Evolutionary conservation across 1,140 invertebrate species (phyloP).

Genomic region (Drosophila varians): DNA sequence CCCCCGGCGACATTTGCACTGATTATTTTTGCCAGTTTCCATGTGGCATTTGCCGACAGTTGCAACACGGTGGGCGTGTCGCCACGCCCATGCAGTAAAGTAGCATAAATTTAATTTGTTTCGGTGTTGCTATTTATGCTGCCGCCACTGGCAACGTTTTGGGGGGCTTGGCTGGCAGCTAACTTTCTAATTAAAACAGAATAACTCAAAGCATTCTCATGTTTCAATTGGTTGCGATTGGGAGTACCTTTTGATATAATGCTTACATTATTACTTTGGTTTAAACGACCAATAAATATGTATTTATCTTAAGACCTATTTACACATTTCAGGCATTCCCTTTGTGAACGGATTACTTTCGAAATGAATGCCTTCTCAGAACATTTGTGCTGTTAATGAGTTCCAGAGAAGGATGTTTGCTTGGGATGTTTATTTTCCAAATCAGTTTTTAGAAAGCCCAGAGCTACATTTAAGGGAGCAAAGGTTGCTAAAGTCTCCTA

Average conservation of each 20-base stretch:
- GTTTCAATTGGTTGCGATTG: conserved; percentile 23
- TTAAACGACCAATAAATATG: not conserved
- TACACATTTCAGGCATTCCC: no score
- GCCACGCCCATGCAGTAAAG: conserved; percentile 25
- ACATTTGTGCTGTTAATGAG: no score
- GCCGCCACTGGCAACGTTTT: not conserved
- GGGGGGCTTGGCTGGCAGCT: not conserved
- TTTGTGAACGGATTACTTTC: no score
- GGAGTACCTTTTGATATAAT: conserved; percentile 6
- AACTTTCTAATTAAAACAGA: conserved; percentile 29
- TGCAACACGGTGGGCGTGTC: conserved; percentile 31
- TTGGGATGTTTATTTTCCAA: no score
- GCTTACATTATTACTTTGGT: not conserved
- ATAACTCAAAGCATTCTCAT: conserved; percentile 12
- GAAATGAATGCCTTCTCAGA: no score
- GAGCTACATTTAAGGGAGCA: no score
- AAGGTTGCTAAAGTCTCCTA: not conserved
- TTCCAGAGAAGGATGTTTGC: no score
- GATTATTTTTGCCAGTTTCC: conserved; percentile 43
- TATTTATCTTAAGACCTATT: no score
- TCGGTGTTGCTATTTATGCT: conserved; percentile 11
- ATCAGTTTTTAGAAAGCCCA: no score
- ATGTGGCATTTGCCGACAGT: conserved; percentile 29
- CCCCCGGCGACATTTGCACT: conserved; percentile 19
- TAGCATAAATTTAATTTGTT: conserved; percentile 45